Percentiles rank a stretch among this genome's conserved stretches.
These are phyloP conservation scores for Styela clava DNA, from an alignment of 23 tunicate species.

Conservation along the genomic window DNA sequence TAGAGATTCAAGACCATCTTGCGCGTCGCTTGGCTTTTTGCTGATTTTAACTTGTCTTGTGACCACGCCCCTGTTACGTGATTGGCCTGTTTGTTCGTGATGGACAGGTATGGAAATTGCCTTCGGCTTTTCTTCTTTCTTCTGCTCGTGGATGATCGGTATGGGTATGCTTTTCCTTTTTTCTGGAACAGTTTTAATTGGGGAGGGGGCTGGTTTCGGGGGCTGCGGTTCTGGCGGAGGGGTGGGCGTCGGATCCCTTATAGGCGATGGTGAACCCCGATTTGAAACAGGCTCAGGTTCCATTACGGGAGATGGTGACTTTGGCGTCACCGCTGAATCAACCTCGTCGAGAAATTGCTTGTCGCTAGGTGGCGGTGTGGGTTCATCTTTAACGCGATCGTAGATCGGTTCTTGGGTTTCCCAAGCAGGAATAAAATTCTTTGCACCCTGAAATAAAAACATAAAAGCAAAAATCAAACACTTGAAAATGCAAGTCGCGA, in stretches of 20 bases:
- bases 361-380: conserved; percentile 1
- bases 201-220: neutral
- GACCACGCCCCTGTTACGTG: conserved; percentile 16
- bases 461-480: no score
- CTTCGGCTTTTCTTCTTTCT: conserved; percentile 1
- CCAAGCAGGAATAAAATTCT: conserved; percentile 41
- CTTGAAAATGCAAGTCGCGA: no score
- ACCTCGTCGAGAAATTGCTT: neutral
- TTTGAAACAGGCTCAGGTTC: neutral
- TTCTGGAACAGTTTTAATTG: neutral
- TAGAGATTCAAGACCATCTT: neutral
- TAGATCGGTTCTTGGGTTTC: conserved; percentile 32
- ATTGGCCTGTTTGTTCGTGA: conserved; percentile 22
- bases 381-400: conserved; percentile 9
- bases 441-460: conserved; percentile 39
- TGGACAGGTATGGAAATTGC: conserved; percentile 25
- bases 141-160: conserved; percentile 22
- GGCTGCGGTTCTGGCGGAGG: neutral
- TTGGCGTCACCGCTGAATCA: neutral
- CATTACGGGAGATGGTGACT: neutral
- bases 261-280: neutral
- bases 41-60: neutral
- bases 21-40: neutral
- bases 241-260: neutral
- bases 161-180: conserved; percentile 1